Evolutionary conservation across 2,113 vertebrate species (phyloP), one percentile per base, ranked within the genome.

Genomic region (Rutilus rutilus): DNA sequence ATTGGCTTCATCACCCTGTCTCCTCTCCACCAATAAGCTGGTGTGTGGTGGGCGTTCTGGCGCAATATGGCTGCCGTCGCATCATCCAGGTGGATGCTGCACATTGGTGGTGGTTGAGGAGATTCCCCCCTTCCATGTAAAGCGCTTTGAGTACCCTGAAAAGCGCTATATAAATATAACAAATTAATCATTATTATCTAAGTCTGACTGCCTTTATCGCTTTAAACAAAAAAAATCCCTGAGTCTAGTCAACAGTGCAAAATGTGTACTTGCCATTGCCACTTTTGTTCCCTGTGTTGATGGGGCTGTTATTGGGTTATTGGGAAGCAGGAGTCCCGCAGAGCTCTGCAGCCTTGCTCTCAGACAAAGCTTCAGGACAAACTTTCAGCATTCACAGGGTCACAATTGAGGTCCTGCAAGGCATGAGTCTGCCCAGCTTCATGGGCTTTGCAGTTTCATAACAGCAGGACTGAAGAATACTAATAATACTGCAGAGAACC

Each of bases 391-490:
- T 86, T 69, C 64, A 59, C 50, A 30, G 60, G 60, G 62, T 79
- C 85, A 86, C 77, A 65, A 59, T 6, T 42, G 47, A 83, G 82
- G 82, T 74, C 82, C 82, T 59, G 47, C 50, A 73, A 57, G 47
- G 50, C 82, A n/a, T 33, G 23, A 74, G 67, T 74, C 82, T 57
- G 67, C 47, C 12, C 12, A 54, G 65, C 30, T 83, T 83, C 39
- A 59, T 17, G 12, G 82, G 33, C 21, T 74, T 83, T 83, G 50
- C 4, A 12, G 50, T 83, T 83, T 83, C 52, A 73, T 73, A 83
- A 83, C 82, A 83, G 81, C 12, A 14, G 33, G 67, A 57, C 33
- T 83, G 23, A 73, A 54, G 82, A 83, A 83, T 83, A 73, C 82
- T 73, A 83, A 83, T 83, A 19, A 73, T 50, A 39, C 65, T 73